Evolutionary conservation across 2,113 vertebrate genomes (phyloP).

Genomic region (Atractosteus spatula): DNA sequence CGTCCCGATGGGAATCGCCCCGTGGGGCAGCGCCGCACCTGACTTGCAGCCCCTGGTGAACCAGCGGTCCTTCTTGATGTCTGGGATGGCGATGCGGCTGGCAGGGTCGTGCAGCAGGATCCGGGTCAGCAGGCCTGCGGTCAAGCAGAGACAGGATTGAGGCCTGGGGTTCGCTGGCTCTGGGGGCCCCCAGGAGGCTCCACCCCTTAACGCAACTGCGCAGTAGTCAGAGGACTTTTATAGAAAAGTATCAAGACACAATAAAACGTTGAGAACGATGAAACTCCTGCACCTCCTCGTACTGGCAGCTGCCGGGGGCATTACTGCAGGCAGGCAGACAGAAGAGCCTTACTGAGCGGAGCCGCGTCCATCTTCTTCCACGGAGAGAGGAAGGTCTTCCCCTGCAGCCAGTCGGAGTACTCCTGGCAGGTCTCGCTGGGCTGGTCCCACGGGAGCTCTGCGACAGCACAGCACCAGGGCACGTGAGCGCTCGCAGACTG

Average conservation of each 20-base stretch:
- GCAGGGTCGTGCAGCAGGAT: constrained; percentile 76
- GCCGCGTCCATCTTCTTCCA: constrained; percentile 93
- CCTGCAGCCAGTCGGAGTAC: constrained; percentile 91
- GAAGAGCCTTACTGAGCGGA: constrained; percentile 53
- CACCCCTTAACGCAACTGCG: no score
- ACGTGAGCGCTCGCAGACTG: no score
- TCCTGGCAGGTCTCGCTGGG: constrained; percentile 90
- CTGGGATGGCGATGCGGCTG: constrained; percentile 71
- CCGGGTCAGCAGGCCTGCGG: constrained; percentile 83
- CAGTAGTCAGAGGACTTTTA: no score
- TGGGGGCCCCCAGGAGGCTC: no score
- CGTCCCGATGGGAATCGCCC: no score
- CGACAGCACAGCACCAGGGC: not conserved
- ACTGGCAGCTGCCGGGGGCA: no score
- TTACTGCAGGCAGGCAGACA: not conserved
- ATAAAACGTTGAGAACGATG: not conserved
- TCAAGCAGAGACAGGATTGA: not conserved
- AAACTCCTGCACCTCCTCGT: not conserved
- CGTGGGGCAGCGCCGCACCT: no score
- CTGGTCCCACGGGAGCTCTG: constrained; percentile 97
- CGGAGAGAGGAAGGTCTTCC: constrained; percentile 85
- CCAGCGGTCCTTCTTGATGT: constrained; percentile 90
- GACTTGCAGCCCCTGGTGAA: constrained; percentile 58
- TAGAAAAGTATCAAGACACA: constrained; percentile 3
- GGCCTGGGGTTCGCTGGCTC: no score